phyloP scores from a whole-genome alignment of 2,113 vertebrate species.

The Amphiprion percula region DNA sequence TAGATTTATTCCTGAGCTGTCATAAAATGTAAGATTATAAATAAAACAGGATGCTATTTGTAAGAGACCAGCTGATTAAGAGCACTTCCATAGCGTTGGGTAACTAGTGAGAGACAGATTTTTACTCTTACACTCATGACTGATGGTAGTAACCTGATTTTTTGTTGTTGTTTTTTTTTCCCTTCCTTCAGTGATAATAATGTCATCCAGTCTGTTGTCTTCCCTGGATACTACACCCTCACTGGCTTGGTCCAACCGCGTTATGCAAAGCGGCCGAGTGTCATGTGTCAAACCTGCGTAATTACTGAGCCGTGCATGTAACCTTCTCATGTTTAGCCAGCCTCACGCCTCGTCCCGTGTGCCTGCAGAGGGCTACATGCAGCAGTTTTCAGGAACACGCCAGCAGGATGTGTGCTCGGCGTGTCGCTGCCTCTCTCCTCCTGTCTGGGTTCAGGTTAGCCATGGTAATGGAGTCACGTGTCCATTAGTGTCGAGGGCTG shows the following conservation, averaged over 20 bases:
- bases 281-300: conserved; percentile 59
- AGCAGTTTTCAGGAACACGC: conserved; percentile 44
- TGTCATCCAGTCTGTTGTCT: neutral
- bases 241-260: conserved; percentile 24
- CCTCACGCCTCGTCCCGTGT: conserved; percentile 40
- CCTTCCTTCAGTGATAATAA: neutral
- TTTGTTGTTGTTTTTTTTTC: neutral
- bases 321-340: conserved; percentile 60
- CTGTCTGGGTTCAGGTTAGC: conserved; percentile 37
- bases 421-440: neutral
- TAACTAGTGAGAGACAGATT: neutral
- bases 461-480: conserved; percentile 70
- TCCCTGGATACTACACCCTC: conserved; percentile 23
- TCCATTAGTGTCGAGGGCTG: conserved; percentile 47
- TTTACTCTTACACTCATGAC: neutral
- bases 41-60: too few relatives aligned
- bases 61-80: neutral
- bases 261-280: conserved; percentile 60
- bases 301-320: conserved; percentile 59
- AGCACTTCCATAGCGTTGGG: neutral
- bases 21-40: too few relatives aligned
- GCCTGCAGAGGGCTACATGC: conserved; percentile 37
- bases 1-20: too few relatives aligned
- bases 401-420: conserved; percentile 18
- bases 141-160: neutral